phyloP scores from a whole-genome alignment of 2,113 vertebrate genomes.

The Cercocebus atys region DNA sequence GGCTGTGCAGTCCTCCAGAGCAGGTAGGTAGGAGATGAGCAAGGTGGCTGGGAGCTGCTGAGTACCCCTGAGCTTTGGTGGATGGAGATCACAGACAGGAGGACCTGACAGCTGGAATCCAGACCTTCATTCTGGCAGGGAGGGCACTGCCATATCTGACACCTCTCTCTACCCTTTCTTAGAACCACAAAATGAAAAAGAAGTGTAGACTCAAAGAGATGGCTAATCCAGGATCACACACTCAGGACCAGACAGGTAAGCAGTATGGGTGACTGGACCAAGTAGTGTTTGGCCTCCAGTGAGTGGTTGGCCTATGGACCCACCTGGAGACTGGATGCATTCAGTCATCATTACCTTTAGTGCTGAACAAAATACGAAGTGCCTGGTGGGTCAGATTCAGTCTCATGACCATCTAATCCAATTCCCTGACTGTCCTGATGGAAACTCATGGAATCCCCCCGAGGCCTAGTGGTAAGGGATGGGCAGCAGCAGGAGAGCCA shows the following conservation, averaged over 20 bases:
- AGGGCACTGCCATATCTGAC: not conserved
- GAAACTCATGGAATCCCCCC: not conserved
- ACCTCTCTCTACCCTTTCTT: not conserved
- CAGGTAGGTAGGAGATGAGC: not conserved
- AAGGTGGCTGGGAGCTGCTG: not conserved
- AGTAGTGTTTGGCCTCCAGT: not conserved
- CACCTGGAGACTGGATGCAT: not conserved
- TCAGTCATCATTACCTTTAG: not conserved
- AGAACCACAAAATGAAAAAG: not conserved
- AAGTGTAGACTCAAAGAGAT: not conserved
- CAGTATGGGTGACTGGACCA: rapidly evolving
- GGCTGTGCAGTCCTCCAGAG: not conserved
- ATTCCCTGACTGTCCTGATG: not conserved
- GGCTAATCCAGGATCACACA: not conserved
- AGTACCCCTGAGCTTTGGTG: too few species aligned
- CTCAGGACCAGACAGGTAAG: not conserved
- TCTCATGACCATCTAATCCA: rapidly evolving
- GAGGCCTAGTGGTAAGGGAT: not conserved
- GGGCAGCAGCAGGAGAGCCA: not conserved
- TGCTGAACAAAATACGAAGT: not conserved
- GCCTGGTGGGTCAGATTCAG: not conserved
- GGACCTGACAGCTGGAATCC: not conserved
- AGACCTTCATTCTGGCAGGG: not conserved
- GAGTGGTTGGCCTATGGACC: not conserved
- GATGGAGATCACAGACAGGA: not conserved